A percentile compares a stretch with the other conserved stretches of the same genome.
Evolutionary conservation across 2,797 vertebrate genomes (phyloP).

Genomic region (Enteromius treurensis): DNA sequence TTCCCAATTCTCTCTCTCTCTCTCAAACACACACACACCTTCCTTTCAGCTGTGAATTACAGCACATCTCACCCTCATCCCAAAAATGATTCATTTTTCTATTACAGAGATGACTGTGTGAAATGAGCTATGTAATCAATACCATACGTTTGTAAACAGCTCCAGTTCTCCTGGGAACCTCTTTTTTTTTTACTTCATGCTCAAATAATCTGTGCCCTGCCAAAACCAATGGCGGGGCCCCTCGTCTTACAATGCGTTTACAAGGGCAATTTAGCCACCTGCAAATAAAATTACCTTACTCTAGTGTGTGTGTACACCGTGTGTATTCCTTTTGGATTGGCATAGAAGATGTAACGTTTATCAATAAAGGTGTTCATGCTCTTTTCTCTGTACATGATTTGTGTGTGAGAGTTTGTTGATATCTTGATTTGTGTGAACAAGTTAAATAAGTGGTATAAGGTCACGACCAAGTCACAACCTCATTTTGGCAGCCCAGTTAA

Average conservation of each 20-base stretch:
- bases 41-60: constrained; percentile 50
- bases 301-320: constrained; percentile 44
- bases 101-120: constrained; percentile 91
- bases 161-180: constrained; percentile 77
- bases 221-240: constrained; percentile 67
- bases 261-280: constrained; percentile 69
- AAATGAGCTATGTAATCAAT: constrained; percentile 98
- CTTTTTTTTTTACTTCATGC: constrained; percentile 77
- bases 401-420: background rate
- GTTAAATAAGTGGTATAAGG: background rate
- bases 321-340: constrained; percentile 50
- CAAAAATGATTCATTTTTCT: constrained; percentile 89
- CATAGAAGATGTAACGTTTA: constrained; percentile 8
- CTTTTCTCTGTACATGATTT: background rate
- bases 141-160: constrained; percentile 89
- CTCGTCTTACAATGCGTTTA: constrained; percentile 70
- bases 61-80: constrained; percentile 68
- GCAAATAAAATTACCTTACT: constrained; percentile 66
- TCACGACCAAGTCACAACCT: background rate
- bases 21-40: constrained; percentile 48
- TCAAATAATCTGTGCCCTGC: constrained; percentile 72
- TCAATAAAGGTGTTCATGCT: background rate
- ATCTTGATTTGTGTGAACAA: background rate
- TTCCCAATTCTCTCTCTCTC: constrained; percentile 67
- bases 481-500: background rate